These are phyloP conservation scores for Euclidia mi DNA, from an alignment of 2,888 invertebrate genomes.

Conservation along the genomic window DNA sequence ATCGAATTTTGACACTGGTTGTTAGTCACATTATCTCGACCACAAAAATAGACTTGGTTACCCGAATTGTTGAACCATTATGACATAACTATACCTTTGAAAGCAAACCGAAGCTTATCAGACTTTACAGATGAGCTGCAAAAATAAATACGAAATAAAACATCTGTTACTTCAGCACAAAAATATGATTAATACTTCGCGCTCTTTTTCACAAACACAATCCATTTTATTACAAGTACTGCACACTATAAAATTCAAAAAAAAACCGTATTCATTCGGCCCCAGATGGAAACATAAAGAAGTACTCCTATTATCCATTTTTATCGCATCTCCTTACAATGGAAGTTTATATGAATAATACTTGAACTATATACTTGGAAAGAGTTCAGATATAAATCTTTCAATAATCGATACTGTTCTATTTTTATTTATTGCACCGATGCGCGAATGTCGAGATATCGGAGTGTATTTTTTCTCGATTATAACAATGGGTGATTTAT, in stretches of 20 bases:
- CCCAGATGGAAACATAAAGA: constrained; percentile 57
- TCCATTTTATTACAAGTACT: constrained; percentile 19
- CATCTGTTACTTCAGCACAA: no score
- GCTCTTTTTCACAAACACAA: constrained; percentile 7
- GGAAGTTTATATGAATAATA: constrained; percentile 81
- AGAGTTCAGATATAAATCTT: constrained; percentile 86
- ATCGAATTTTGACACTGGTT: no score
- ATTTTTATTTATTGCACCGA: constrained; percentile 85
- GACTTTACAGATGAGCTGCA: no score
- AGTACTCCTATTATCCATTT: constrained; percentile 65
- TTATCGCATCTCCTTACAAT: constrained; percentile 76
- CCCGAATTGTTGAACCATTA: no score
- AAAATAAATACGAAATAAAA: no score
- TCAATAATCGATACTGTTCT: constrained; percentile 82
- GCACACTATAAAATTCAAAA: constrained; percentile 51
- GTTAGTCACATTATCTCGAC: no score
- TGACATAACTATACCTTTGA: no score
- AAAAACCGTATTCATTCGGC: constrained; percentile 40
- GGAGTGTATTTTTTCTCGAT: constrained; percentile 63
- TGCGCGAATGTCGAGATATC: constrained; percentile 73
- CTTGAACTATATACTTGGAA: constrained; percentile 74
- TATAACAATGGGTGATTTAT: constrained; percentile 86
- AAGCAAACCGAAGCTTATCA: no score
- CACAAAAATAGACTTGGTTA: no score
- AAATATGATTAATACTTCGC: constrained; percentile 26